phyloP scores from a whole-genome alignment of 1,140 invertebrate species.

The Ips nitidus region DNA sequence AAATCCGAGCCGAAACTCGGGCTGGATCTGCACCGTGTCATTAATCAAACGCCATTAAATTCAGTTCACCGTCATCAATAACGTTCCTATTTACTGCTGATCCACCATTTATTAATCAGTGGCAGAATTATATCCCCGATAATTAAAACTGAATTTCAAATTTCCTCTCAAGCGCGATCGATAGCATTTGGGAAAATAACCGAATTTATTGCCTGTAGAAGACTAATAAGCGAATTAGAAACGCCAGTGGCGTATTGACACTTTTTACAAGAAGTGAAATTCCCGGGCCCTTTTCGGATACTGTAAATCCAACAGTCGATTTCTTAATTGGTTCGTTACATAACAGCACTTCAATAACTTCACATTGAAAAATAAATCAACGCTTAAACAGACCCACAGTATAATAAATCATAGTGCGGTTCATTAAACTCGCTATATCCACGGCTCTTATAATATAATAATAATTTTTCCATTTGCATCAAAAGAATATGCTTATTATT shows the following conservation, averaged over 20 bases:
- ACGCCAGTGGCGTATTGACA: not conserved
- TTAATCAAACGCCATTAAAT: slow-evolving; percentile 37
- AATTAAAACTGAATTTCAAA: slow-evolving; percentile 35
- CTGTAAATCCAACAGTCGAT: no score
- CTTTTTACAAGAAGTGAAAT: no score
- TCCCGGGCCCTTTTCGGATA: no score
- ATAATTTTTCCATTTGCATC: no score
- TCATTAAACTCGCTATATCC: no score
- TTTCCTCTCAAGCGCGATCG: slow-evolving; percentile 13
- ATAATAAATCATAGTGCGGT: no score
- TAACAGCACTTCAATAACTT: no score
- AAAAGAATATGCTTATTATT: no score
- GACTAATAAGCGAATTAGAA: not conserved
- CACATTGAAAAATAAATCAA: no score
- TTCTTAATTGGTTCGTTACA: no score
- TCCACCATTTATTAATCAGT: slow-evolving; percentile 35
- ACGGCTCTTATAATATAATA: no score
- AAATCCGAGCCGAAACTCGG: slow-evolving; percentile 11
- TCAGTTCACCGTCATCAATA: slow-evolving; percentile 33
- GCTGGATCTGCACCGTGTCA: slow-evolving; percentile 11
- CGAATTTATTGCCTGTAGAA: slow-evolving; percentile 11
- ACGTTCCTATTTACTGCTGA: slow-evolving; percentile 33
- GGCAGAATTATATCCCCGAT: slow-evolving; percentile 27
- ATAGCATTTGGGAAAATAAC: slow-evolving; percentile 14
- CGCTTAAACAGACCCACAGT: no score